Evolutionary conservation across 2,797 vertebrate species (phyloP).

Genomic region (Coregonus suidteri): DNA sequence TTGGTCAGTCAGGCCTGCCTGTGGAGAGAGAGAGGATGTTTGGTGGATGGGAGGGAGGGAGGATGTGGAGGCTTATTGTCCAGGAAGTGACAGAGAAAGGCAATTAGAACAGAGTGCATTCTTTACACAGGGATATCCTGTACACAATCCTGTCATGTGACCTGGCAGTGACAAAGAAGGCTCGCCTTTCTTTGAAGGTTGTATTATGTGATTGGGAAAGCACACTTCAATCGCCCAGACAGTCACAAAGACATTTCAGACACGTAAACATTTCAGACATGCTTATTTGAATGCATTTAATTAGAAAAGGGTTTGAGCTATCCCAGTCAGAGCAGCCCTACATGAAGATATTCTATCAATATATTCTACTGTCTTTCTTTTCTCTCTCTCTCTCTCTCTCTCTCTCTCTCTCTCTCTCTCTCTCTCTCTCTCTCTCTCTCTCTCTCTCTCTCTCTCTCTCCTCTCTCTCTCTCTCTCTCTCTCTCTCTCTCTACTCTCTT

Average conservation of each 20-base stretch:
- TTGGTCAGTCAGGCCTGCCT: conserved; percentile 15
- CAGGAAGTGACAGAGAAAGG: conserved; percentile 60
- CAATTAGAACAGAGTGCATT: conserved; percentile 57
- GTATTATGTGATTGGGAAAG: conserved; percentile 25
- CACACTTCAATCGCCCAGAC: not conserved
- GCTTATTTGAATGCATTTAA: not conserved
- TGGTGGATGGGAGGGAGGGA: conserved; percentile 35
- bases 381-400: too few species aligned
- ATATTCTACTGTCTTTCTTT: too few species aligned
- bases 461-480: too few species aligned
- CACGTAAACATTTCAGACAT: conserved; percentile 1
- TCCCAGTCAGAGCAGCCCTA: not conserved
- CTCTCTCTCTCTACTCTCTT: too few species aligned
- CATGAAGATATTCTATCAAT: not conserved
- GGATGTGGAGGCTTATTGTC: conserved; percentile 58
- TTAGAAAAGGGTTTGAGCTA: not conserved
- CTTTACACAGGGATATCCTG: conserved; percentile 70
- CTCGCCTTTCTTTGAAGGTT: not conserved
- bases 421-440: too few species aligned
- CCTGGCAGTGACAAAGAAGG: conserved; percentile 30
- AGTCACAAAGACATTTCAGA: not conserved
- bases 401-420: too few species aligned
- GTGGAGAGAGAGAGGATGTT: conserved; percentile 54
- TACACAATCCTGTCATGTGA: conserved; percentile 53
- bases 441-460: too few species aligned